Conservation (phyloP, 1,140 invertebrate species). For the Oncopodura yosiiana region DNA sequence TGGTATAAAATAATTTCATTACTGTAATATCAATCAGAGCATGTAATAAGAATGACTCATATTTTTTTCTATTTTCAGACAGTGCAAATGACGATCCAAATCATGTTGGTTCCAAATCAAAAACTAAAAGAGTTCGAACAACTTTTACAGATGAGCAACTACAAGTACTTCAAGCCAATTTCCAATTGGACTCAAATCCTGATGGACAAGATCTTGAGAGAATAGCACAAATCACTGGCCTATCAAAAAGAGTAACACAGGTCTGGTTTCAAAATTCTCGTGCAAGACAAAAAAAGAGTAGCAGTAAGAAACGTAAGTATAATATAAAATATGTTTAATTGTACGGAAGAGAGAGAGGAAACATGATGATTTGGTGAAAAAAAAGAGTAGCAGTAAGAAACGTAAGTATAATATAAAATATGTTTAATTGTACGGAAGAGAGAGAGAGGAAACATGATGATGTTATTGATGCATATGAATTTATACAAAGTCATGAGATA, state of each 20-base stretch:
- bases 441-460: background rate
- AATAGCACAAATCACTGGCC: slow-evolving; percentile 56
- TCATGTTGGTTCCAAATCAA: slow-evolving; percentile 37
- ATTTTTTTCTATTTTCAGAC: slow-evolving; percentile 13
- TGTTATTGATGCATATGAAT: background rate
- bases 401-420: slow-evolving; percentile 11
- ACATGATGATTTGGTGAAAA: background rate
- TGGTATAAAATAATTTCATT: too few species aligned
- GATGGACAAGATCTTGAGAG: slow-evolving; percentile 59
- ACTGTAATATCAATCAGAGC: too few species aligned
- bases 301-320: slow-evolving; percentile 29
- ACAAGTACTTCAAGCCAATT: slow-evolving; percentile 55
- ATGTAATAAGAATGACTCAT: background rate
- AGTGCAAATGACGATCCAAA: slow-evolving; percentile 26
- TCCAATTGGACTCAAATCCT: slow-evolving; percentile 57
- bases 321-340: background rate
- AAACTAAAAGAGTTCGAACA: slow-evolving; percentile 55
- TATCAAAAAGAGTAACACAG: slow-evolving; percentile 63
- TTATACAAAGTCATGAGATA: background rate
- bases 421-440: slow-evolving; percentile 9
- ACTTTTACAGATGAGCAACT: slow-evolving; percentile 62
- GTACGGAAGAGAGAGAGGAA: background rate
- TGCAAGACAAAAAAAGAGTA: slow-evolving; percentile 91
- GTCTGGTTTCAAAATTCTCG: slow-evolving; percentile 99
- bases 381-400: background rate